A percentile compares a stretch with the other conserved stretches of the same genome.
phyloP scores from a whole-genome alignment of 2,113 vertebrate genomes.

The Chionis minor region DNA sequence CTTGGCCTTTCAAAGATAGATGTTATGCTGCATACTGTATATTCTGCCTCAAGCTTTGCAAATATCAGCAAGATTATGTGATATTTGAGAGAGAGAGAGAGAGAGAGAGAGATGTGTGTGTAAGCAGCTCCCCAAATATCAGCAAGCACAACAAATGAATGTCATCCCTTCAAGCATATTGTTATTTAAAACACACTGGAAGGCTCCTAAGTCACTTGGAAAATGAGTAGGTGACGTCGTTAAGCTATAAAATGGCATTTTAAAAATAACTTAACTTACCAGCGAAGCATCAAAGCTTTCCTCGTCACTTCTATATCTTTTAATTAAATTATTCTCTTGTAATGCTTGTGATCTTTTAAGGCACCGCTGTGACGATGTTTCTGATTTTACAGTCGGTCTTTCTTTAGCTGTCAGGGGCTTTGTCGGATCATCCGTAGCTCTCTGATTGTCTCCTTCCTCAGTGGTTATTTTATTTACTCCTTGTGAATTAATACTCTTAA shows the following conservation, averaged over 20 bases:
- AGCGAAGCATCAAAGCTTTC: conserved; percentile 31
- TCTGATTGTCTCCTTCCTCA: not conserved
- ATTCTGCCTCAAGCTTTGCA: not conserved
- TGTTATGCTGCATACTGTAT: not conserved
- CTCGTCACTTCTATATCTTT: conserved; percentile 71
- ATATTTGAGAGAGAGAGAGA: not conserved
- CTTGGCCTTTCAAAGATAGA: not conserved
- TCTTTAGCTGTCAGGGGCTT: conserved; percentile 19
- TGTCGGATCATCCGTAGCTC: not conserved
- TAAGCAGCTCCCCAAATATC: not conserved
- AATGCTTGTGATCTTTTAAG: conserved; percentile 74
- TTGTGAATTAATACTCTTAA: conserved; percentile 13
- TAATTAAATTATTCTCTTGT: conserved; percentile 70
- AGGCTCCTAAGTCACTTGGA: not conserved
- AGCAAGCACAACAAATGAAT: not conserved
- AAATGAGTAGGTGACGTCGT: not conserved
- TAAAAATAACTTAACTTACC: conserved; percentile 63
- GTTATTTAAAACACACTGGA: not conserved
- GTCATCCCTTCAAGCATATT: not conserved
- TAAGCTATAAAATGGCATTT: not conserved
- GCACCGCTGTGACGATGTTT: conserved; percentile 43
- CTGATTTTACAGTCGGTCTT: conserved; percentile 1
- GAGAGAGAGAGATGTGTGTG: too few species aligned
- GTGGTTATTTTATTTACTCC: not conserved
- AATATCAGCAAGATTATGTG: not conserved